These are phyloP conservation scores for Coenonympha glycerion DNA, from an alignment of 2,888 invertebrate genomes.

Conservation along the genomic window DNA sequence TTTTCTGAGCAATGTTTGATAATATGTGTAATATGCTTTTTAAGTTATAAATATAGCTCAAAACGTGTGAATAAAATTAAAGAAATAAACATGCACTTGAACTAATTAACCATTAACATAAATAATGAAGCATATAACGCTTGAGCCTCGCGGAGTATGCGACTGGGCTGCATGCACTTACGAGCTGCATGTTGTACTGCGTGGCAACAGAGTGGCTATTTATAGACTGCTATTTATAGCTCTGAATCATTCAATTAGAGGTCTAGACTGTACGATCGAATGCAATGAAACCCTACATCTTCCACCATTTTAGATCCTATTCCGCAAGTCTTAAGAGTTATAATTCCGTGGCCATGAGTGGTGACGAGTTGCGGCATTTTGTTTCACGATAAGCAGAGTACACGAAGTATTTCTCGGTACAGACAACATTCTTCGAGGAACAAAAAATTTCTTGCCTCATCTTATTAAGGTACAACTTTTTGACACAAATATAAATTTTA, in stretches of 20 bases:
- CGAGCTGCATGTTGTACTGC: constrained; percentile 21
- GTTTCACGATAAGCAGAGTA: constrained; percentile 19
- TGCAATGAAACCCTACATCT: constrained; percentile 20
- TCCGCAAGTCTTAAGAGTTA: constrained; percentile 7
- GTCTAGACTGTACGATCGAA: constrained; percentile 36
- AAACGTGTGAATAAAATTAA: not conserved
- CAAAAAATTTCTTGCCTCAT: constrained; percentile 8
- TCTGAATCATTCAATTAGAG: constrained; percentile 54
- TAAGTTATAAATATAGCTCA: not conserved
- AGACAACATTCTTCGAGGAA: constrained; percentile 22
- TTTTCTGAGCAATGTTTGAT: too few species aligned
- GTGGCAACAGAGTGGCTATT: constrained; percentile 50
- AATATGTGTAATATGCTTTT: too few species aligned
- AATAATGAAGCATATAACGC: constrained; percentile 5
- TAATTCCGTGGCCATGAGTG: not conserved
- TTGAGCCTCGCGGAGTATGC: constrained; percentile 15
- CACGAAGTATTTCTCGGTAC: constrained; percentile 19
- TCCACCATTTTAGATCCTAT: constrained; percentile 13
- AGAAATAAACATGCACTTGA: not conserved
- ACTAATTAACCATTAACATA: not conserved
- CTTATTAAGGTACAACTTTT: not conserved
- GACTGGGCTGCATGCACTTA: constrained; percentile 12
- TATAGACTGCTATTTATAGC: constrained; percentile 52
- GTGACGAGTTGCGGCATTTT: constrained; percentile 12
- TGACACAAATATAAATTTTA: not conserved